Percentiles rank a stretch among this genome's conserved stretches.
Evolutionary conservation across 2,797 vertebrate genomes (phyloP).

Genomic region (Ibycter americanus): DNA sequence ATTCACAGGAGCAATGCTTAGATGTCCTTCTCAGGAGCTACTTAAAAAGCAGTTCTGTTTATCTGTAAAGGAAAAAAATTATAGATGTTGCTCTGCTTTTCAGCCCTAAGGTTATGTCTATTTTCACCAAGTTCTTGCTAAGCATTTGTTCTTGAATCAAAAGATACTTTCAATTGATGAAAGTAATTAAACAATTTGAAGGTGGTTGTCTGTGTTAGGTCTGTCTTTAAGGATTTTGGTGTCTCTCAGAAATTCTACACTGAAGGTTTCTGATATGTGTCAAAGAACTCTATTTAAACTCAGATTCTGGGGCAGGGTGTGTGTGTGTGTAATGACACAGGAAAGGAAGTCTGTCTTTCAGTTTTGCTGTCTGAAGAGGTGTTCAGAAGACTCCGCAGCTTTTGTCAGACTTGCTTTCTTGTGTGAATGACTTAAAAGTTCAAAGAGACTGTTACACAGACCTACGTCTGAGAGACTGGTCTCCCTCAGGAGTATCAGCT

Average conservation of each 20-base stretch:
- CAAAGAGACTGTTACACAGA: conserved; percentile 53
- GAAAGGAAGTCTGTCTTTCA: conserved; percentile 59
- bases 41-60: conserved; percentile 67
- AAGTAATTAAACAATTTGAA: conserved; percentile 71
- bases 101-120: conserved; percentile 70
- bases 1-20: conserved; percentile 63
- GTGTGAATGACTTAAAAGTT: conserved; percentile 59
- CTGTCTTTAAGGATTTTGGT: conserved; percentile 52
- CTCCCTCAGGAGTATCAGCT: background rate
- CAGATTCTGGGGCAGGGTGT: conserved; percentile 27
- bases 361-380: conserved; percentile 56
- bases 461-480: background rate
- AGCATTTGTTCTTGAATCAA: conserved; percentile 72
- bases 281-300: conserved; percentile 56
- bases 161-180: conserved; percentile 68
- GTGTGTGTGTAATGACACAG: conserved; percentile 45
- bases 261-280: conserved; percentile 63
- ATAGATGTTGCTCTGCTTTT: conserved; percentile 37
- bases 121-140: conserved; percentile 56
- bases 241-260: conserved; percentile 68
- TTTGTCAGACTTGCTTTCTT: conserved; percentile 61
- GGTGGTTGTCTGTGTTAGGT: conserved; percentile 56
- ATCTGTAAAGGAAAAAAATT: conserved; percentile 40
- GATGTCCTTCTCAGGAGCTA: conserved; percentile 66
- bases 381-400: conserved; percentile 56